These are phyloP conservation scores for Scaptomyza flava DNA, from an alignment of 2,888 invertebrate genomes.

Conservation along the genomic window DNA sequence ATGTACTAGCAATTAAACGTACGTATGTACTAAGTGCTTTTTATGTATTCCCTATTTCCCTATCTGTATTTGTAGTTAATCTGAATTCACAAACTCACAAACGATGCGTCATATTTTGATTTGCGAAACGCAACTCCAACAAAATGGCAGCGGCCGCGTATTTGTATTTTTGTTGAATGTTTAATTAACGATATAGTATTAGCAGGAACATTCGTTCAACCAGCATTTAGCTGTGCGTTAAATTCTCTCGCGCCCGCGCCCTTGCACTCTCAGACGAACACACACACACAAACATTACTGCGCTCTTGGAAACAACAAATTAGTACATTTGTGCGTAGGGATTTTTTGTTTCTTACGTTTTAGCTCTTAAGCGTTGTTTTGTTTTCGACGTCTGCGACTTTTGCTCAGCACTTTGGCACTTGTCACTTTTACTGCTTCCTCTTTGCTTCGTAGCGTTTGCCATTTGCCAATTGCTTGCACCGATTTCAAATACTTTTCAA, in stretches of 20 bases:
- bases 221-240: slow-evolving; percentile 33
- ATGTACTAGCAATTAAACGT: background rate
- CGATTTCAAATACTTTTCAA: slow-evolving; percentile 50
- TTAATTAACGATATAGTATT: slow-evolving; percentile 25
- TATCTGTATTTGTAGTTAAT: slow-evolving; percentile 1
- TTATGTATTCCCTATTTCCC: background rate
- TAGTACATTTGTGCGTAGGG: slow-evolving; percentile 40
- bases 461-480: slow-evolving; percentile 30
- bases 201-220: slow-evolving; percentile 20
- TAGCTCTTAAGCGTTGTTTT: slow-evolving; percentile 36
- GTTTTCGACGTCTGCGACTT: slow-evolving; percentile 19
- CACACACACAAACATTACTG: slow-evolving; percentile 5
- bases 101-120: slow-evolving; percentile 56
- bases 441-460: slow-evolving; percentile 13
- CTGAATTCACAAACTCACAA: slow-evolving; percentile 38
- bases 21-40: slow-evolving; percentile 2
- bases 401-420: slow-evolving; percentile 20
- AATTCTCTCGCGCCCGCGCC: slow-evolving; percentile 56
- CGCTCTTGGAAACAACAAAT: slow-evolving; percentile 29
- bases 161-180: slow-evolving; percentile 33
- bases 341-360: slow-evolving; percentile 62
- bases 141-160: slow-evolving; percentile 22
- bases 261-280: slow-evolving; percentile 7
- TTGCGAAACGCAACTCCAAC: slow-evolving; percentile 30
- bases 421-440: slow-evolving; percentile 52